Evolutionary conservation across 2,888 invertebrate species (phyloP), one percentile per base, ranked within the genome.

Genomic region (Parasteatoda lunata): DNA sequence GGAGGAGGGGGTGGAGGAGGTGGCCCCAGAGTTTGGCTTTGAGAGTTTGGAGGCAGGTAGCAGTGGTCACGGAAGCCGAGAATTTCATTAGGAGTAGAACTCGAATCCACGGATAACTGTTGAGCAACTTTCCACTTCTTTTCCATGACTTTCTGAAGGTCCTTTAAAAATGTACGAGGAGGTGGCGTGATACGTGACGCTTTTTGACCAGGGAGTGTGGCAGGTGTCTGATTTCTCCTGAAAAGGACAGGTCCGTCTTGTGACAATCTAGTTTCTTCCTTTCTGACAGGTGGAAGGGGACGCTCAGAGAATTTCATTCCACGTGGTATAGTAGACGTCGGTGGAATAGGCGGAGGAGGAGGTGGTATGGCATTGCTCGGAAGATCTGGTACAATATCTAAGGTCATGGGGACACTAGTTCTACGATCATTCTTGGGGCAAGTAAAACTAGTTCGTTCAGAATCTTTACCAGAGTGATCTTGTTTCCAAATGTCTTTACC

Each of bases 41-140:
- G 77, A 66, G 77, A 75, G 9, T 68, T 73, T 49, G 90, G 89
- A n/a, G 90, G 89, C n/a, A 89, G 75, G 81, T 89, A 89, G 45
- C 84, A 89, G 13, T 90, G 91, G 88, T 92, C 91, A 80, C 97
- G 93, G 91, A 97, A 97, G 0, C 97, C 97, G 7, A 97, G 94
- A 3, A 97, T 97, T 91, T 97, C 97, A 91, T 97, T 97, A 0
- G 97, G 97, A 65, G 96, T 96, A 1, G 96, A 96, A n/a, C 95
- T 94, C 13, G 95, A 95, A 91, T 97, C 97, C 48, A 95, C 92
- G 92, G 97, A 96, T 91, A 97, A 97, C 91, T 97, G 97, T 91
- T 97, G 97, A 4, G 97, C 97, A 0, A 97, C 97, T 91, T 97
- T 96, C 92, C 92, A 92, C 91, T 97, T 97, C 91, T 97, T 97